Conservation (phyloP, 2,113 vertebrate species). For the Psilopsiagon aymara region DNA sequence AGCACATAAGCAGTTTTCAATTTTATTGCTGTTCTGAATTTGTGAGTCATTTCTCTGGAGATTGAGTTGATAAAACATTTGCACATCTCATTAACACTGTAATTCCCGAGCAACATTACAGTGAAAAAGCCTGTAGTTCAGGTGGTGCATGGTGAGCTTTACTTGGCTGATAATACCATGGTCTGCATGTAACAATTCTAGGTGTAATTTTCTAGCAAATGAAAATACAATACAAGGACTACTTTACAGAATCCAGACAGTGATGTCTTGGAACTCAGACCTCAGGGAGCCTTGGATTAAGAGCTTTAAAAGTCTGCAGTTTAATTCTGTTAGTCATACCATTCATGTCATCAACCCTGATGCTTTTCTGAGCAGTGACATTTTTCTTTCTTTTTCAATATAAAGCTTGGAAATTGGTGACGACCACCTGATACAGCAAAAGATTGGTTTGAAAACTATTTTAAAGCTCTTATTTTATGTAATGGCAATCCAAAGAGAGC, state of each 20-base stretch:
- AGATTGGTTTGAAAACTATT: not conserved
- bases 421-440: not conserved
- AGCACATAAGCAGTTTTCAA: constrained; percentile 4
- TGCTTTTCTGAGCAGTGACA: not conserved
- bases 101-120: not conserved
- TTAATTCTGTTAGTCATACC: not conserved
- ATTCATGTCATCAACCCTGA: not conserved
- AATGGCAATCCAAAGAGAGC: not conserved
- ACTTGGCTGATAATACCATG: not conserved
- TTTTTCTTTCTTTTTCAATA: constrained; percentile 9
- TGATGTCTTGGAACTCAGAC: not conserved
- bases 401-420: not conserved
- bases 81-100: constrained; percentile 19
- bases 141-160: not conserved
- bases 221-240: not conserved
- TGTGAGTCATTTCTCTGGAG: constrained; percentile 34
- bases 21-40: constrained; percentile 8
- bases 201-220: not conserved
- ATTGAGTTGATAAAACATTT: constrained; percentile 47
- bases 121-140: not conserved
- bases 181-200: not conserved
- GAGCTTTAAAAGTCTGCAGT: not conserved
- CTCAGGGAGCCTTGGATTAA: not conserved
- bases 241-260: not conserved
- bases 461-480: not conserved